phyloP scores from a whole-genome alignment of 2,113 vertebrate genomes.

The Eubucco bourcierii region DNA sequence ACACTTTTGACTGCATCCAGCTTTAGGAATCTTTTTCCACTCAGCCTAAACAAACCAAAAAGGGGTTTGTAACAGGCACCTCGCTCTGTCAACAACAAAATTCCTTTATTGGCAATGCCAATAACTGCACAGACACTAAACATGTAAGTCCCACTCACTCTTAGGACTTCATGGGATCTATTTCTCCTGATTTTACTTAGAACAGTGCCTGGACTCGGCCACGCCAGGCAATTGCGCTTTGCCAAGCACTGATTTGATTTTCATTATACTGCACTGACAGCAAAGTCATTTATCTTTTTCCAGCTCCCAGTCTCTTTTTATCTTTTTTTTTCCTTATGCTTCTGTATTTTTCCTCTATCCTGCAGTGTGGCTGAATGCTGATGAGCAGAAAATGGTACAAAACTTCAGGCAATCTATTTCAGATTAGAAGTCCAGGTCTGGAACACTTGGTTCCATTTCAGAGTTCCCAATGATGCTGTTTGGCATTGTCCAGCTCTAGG shows the following conservation, averaged over 20 bases:
- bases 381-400: conserved; percentile 56
- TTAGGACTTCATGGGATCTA: conserved; percentile 25
- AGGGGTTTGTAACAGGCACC: too few relatives aligned
- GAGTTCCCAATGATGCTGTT: neutral
- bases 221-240: conserved; percentile 30
- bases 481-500: neutral
- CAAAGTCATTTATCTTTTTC: conserved; percentile 62
- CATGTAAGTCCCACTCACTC: neutral
- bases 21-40: too few relatives aligned
- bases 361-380: conserved; percentile 56
- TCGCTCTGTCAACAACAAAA: too few relatives aligned
- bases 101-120: too few relatives aligned
- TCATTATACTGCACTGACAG: conserved; percentile 57
- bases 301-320: conserved; percentile 52
- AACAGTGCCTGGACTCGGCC: conserved; percentile 52
- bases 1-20: too few relatives aligned
- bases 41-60: too few relatives aligned
- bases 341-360: conserved; percentile 42
- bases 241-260: conserved; percentile 64
- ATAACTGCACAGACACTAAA: neutral
- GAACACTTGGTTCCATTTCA: neutral
- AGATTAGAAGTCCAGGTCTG: conserved; percentile 21
- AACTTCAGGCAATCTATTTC: conserved; percentile 13
- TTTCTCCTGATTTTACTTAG: conserved; percentile 71
- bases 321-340: conserved; percentile 52